Conservation (phyloP, 2,797 vertebrate species). For the Syngnathus acus region DNA sequence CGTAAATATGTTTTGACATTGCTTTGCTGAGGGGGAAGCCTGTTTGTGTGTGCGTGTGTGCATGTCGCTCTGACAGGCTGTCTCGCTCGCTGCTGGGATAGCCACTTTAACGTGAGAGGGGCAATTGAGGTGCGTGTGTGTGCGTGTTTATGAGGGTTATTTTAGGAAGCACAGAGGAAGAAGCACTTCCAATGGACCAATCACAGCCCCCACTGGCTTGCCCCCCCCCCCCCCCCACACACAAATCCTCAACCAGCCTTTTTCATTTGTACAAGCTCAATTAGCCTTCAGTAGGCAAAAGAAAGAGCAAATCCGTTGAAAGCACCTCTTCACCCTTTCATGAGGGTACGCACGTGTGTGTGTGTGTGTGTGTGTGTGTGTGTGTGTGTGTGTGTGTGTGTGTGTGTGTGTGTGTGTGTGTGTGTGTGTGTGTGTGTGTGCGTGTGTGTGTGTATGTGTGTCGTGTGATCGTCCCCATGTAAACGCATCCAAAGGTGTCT, state of each 20-base stretch:
- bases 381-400: conserved; percentile 10
- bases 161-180: conserved; percentile 37
- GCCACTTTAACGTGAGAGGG: conserved; percentile 29
- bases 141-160: conserved; percentile 27
- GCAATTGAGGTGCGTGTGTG: conserved; percentile 24
- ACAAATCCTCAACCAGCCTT: conserved; percentile 44
- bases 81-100: conserved; percentile 51
- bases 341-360: conserved; percentile 3
- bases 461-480: not conserved
- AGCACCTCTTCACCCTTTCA: conserved; percentile 35
- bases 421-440: too few relatives aligned
- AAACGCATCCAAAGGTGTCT: not conserved
- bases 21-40: conserved; percentile 10
- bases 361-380: not conserved
- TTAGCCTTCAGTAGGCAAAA: conserved; percentile 48
- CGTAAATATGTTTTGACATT: not conserved
- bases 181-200: conserved; percentile 25
- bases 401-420: conserved; percentile 11
- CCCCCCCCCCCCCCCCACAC: not conserved
- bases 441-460: too few relatives aligned
- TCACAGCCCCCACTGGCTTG: conserved; percentile 5
- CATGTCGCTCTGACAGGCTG: conserved; percentile 30
- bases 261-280: conserved; percentile 59
- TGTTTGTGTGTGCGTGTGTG: conserved; percentile 12
- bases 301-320: conserved; percentile 40